Percentiles rank a stretch among this genome's conserved stretches.
phyloP scores from a whole-genome alignment of 92 coral and sea anemone species.

The Porites lobata region DNA sequence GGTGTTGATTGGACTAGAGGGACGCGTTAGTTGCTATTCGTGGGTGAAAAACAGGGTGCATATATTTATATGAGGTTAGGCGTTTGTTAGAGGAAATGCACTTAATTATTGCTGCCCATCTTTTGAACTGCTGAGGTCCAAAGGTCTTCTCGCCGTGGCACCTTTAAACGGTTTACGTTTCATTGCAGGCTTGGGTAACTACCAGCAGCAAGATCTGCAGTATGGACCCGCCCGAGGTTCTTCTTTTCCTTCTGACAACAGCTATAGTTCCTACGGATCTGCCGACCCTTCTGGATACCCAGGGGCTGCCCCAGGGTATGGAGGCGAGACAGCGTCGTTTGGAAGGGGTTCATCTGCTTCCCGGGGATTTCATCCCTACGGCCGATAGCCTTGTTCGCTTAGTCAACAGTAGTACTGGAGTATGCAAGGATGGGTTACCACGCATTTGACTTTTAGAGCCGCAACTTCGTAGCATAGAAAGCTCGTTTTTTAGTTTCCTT shows the following conservation, averaged over 20 bases:
- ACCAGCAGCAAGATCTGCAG: slow-evolving; percentile 86
- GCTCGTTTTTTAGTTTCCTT: not conserved
- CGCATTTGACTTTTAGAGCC: not conserved
- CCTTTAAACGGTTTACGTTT: too few species aligned
- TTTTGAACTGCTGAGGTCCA: too few species aligned
- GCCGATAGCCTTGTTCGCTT: slow-evolving; percentile 59
- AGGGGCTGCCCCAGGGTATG: slow-evolving; percentile 57
- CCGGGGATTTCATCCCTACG: slow-evolving; percentile 91
- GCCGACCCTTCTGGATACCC: slow-evolving; percentile 50
- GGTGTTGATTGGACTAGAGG: too few species aligned
- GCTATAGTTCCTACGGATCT: slow-evolving; percentile 65
- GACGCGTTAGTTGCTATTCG: too few species aligned
- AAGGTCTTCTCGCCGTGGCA: too few species aligned
- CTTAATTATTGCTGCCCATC: too few species aligned
- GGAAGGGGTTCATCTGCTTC: slow-evolving; percentile 82
- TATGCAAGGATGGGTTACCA: not conserved
- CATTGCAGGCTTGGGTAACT: slow-evolving; percentile 77
- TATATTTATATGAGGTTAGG: too few species aligned
- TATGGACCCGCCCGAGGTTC: slow-evolving; percentile 86
- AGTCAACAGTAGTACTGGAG: not conserved
- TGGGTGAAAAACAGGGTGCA: too few species aligned
- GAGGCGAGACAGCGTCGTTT: slow-evolving; percentile 68
- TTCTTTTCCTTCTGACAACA: slow-evolving; percentile 68
- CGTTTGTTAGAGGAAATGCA: too few species aligned
- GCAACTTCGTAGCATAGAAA: not conserved